Evolutionary conservation across 1,140 invertebrate species (phyloP).

Genomic region (Reticulitermes speratus): DNA sequence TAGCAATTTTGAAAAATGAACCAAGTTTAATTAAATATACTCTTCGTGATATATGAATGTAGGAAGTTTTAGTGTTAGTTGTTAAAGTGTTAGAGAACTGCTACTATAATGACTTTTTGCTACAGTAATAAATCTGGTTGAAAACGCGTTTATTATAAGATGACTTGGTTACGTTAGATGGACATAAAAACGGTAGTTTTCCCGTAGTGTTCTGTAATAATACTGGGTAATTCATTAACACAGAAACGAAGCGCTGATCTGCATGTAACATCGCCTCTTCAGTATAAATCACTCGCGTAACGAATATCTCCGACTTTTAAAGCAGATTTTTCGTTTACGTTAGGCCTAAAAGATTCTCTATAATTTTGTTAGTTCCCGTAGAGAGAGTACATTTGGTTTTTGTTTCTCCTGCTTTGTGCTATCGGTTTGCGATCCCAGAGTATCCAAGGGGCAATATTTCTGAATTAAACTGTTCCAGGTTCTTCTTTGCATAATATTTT

Average conservation of each 20-base stretch:
- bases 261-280: background rate
- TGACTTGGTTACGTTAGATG: background rate
- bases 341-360: background rate
- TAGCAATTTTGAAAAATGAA: background rate
- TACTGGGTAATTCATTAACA: background rate
- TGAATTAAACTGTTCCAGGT: background rate
- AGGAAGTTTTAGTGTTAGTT: background rate
- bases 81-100: background rate
- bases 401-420: background rate
- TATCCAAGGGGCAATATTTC: background rate
- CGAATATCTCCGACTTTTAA: background rate
- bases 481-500: background rate
- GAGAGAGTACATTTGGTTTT: background rate
- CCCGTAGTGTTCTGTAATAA: background rate
- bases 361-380: background rate
- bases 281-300: background rate
- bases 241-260: background rate
- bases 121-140: background rate
- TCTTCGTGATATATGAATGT: background rate
- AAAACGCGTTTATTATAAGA: background rate
- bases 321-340: background rate
- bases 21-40: background rate
- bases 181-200: background rate
- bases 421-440: background rate
- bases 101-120: background rate